Percentiles rank a stretch among this genome's conserved stretches.
Evolutionary conservation across 1,140 invertebrate genomes (phyloP).

Genomic region (Trichonephila inaurata): DNA sequence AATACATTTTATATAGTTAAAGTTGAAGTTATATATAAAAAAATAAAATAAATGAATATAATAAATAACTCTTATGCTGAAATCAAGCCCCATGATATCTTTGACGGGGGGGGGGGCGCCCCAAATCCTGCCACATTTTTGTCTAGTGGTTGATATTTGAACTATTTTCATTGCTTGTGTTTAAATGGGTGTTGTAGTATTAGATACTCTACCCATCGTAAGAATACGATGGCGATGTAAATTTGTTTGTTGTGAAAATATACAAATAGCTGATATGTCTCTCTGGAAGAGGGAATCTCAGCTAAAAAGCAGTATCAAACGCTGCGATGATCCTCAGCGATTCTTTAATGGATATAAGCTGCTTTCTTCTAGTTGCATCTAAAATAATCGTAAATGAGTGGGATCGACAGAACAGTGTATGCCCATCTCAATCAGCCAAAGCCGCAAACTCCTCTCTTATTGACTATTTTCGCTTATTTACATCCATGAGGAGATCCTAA

Average conservation of each 20-base stretch:
- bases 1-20: too few relatives aligned
- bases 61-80: too few relatives aligned
- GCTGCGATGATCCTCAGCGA: background rate
- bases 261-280: constrained; percentile 57
- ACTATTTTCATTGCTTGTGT: background rate
- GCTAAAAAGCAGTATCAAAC: background rate
- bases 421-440: constrained; percentile 20
- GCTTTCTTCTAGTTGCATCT: background rate
- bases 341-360: background rate
- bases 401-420: background rate
- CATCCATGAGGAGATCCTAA: background rate
- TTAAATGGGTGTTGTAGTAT: background rate
- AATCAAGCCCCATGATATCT: too few relatives aligned
- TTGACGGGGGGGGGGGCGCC: too few relatives aligned
- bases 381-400: constrained; percentile 44
- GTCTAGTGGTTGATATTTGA: background rate
- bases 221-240: constrained; percentile 56
- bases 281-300: constrained; percentile 39
- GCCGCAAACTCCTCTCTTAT: constrained; percentile 37
- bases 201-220: background rate
- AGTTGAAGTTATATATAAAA: too few relatives aligned
- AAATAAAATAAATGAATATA: too few relatives aligned
- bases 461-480: background rate
- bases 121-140: background rate
- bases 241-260: constrained; percentile 63